A percentile compares a stretch with the other conserved stretches of the same genome.
These are phyloP conservation scores for Desoria tigrina DNA, from an alignment of 2,888 invertebrate genomes.

Conservation along the genomic window DNA sequence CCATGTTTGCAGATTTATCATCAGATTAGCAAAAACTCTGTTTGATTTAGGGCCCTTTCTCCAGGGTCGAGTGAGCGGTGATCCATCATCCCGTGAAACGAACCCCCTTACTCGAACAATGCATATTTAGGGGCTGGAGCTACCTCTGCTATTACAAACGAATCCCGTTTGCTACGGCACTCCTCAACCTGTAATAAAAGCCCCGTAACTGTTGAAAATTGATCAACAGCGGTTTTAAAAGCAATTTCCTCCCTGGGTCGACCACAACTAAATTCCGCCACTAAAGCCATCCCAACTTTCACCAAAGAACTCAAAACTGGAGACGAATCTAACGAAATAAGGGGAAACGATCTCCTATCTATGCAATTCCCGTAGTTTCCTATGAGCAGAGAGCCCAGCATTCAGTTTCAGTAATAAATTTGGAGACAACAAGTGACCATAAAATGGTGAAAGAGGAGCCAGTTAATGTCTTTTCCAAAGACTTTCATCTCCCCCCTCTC, in stretches of 20 bases:
- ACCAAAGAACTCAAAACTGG: too few relatives aligned
- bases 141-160: too few relatives aligned
- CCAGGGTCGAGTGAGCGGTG: not conserved
- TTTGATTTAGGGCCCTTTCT: not conserved
- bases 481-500: not conserved
- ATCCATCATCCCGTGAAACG: not conserved
- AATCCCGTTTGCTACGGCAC: too few relatives aligned
- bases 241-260: not conserved
- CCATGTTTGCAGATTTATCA: conserved; percentile 3
- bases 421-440: conserved; percentile 29
- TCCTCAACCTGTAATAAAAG: too few relatives aligned
- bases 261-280: too few relatives aligned
- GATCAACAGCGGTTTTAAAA: not conserved
- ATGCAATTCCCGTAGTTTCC: too few relatives aligned
- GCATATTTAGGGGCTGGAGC: too few relatives aligned
- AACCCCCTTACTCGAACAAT: not conserved
- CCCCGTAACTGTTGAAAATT: not conserved
- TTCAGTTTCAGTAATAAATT: conserved; percentile 11
- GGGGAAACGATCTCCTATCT: too few relatives aligned
- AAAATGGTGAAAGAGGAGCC: conserved; percentile 26
- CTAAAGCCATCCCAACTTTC: too few relatives aligned
- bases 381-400: too few relatives aligned
- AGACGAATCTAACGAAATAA: too few relatives aligned
- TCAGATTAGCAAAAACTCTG: conserved; percentile 1
- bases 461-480: conserved; percentile 27